phyloP scores from a whole-genome alignment of 2,888 invertebrate species.

The Aphidius colemani region DNA sequence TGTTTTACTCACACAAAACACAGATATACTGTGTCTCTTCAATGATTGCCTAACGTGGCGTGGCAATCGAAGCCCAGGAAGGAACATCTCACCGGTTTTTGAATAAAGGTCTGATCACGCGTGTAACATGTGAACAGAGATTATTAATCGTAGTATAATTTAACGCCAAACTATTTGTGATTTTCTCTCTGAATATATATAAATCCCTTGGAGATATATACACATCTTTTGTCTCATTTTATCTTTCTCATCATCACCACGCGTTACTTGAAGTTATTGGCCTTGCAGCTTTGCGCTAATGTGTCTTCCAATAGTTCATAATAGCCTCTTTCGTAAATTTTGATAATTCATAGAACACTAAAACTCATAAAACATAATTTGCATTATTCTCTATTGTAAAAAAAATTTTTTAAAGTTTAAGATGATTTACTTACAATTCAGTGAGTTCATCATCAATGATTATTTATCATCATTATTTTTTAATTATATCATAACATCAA shows the following conservation, averaged over 20 bases:
- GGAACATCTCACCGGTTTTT: conserved; percentile 33
- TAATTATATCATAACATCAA: too few relatives aligned
- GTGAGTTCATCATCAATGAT: not conserved
- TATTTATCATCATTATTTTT: too few relatives aligned
- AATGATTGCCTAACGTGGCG: conserved; percentile 20
- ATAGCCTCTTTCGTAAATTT: conserved; percentile 30
- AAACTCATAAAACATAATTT: too few relatives aligned
- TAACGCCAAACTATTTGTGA: conserved; percentile 38
- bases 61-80: conserved; percentile 33
- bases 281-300: conserved; percentile 55
- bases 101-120: conserved; percentile 53
- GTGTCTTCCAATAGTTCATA: conserved; percentile 56
- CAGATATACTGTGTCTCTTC: conserved; percentile 26
- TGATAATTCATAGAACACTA: conserved; percentile 43
- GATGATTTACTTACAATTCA: too few relatives aligned
- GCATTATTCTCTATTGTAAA: too few relatives aligned
- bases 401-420: too few relatives aligned
- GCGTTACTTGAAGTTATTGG: conserved; percentile 49
- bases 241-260: conserved; percentile 25
- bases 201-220: not conserved
- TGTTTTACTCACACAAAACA: conserved; percentile 25
- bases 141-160: conserved; percentile 59
- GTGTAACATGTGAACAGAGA: conserved; percentile 52
- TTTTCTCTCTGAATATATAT: conserved; percentile 8
- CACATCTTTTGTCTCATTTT: conserved; percentile 9